Evolutionary conservation across 92 coral and sea anemone species (phyloP), one percentile per base, ranked within the genome.

Genomic region (Virgularia gustaviana): DNA sequence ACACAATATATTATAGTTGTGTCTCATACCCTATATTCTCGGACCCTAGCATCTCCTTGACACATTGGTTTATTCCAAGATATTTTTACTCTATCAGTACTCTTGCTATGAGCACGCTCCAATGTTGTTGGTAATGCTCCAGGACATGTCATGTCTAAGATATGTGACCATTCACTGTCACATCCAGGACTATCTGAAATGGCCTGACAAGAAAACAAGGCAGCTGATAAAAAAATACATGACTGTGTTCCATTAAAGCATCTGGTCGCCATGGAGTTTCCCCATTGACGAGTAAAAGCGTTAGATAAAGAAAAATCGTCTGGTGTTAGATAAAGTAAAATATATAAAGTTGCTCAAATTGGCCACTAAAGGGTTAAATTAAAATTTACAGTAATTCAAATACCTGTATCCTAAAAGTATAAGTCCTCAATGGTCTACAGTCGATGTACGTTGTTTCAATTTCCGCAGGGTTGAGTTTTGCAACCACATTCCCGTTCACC

Each of bases 121-220:
- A 91, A 39, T 53, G 63, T 73, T 47, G 87, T 95, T 70, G 63
- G 52, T 42, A 71, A 38, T 4, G 89, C 84, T 20, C 97, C 97
- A 20, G 97, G 97, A 56, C 95, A 88, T 55, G 89, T 89, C 77
- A 91, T 83, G 5, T 56, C 38, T 9, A 91, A 71, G 8, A 81
- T 54, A 15, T 83, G 87, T 25, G 97, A 81, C 91, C 86, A 91
- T 37, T 81, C 82, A 39, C 97, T 88, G 47, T 91, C 81, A 53
- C 97, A 91, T 4, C 75, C 85, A 29, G 81, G 78, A 73, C 85
- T 89, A 24, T 66, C 78, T 52, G 96, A 88, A 57, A 86, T 20
- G 36, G 85, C 91, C 97, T 91, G 77, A 32, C 32, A 23, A 33
- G 16, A 27, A 56, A 12, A 67, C 9, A 77, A 36, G 0, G 1